These are phyloP conservation scores for Rhodinocichla rosea DNA, from an alignment of 2,113 vertebrate genomes.

Conservation along the genomic window DNA sequence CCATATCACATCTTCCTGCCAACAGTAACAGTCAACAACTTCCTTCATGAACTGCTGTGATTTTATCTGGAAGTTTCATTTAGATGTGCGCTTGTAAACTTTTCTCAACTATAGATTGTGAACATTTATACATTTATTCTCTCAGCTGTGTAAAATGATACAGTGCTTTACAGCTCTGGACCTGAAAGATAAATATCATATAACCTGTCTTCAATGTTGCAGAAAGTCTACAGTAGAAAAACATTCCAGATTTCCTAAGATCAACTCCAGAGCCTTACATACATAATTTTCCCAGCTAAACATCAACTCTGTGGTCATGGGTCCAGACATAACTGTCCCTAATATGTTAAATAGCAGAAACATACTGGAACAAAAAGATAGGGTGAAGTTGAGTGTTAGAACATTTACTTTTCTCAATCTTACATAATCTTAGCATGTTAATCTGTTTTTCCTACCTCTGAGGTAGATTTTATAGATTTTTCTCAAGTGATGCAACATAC, in stretches of 20 bases:
- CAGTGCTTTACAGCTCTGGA: background rate
- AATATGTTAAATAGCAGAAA: background rate
- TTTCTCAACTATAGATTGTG: background rate
- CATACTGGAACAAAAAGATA: background rate
- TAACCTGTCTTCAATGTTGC: background rate
- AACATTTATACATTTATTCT: background rate
- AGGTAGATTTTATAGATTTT: background rate
- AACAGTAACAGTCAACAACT: background rate
- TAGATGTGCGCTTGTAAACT: background rate
- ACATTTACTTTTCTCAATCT: background rate
- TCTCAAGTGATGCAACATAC: background rate
- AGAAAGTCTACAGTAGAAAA: background rate
- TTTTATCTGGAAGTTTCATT: conserved; percentile 8
- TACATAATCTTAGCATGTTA: background rate
- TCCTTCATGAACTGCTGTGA: background rate
- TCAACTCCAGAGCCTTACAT: background rate
- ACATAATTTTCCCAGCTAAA: background rate
- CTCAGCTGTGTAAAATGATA: background rate
- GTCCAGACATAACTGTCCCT: background rate
- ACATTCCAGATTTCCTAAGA: background rate
- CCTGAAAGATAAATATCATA: background rate
- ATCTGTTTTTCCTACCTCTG: background rate
- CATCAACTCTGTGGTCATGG: background rate
- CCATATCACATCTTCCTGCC: background rate
- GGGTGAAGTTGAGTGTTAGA: background rate